These are phyloP conservation scores for Diphyllodes magnificus DNA, from an alignment of 2,113 vertebrate genomes.

Conservation along the genomic window DNA sequence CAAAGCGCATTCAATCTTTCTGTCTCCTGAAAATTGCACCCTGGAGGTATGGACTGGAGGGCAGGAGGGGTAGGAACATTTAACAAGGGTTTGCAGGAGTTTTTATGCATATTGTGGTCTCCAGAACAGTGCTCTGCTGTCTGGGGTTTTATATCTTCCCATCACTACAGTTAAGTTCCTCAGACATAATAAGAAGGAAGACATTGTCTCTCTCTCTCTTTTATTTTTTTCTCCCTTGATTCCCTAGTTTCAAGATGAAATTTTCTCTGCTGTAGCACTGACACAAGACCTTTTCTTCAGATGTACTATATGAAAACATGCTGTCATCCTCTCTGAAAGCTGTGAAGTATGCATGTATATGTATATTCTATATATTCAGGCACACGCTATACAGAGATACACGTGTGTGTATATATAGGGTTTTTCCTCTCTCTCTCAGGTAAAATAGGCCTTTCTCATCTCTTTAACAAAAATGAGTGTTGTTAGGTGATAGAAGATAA, in stretches of 20 bases:
- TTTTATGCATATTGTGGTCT: neutral
- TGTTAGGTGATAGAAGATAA: neutral
- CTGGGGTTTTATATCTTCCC: conserved; percentile 3
- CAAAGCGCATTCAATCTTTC: conserved; percentile 21
- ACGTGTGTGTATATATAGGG: neutral
- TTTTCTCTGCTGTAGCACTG: neutral
- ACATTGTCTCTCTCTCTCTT: neutral
- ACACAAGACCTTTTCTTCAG: neutral
- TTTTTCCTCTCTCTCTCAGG: neutral
- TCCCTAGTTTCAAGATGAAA: neutral
- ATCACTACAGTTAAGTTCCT: neutral
- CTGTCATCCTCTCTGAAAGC: neutral
- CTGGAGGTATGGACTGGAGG: neutral
- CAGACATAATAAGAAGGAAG: neutral
- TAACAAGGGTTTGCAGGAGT: neutral
- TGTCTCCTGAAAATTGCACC: conserved; percentile 30
- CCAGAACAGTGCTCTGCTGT: neutral
- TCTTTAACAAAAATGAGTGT: neutral
- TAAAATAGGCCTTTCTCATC: neutral
- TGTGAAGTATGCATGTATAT: neutral
- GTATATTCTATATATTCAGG: neutral
- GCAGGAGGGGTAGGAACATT: neutral
- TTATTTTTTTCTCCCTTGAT: neutral
- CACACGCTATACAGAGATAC: neutral
- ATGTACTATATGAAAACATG: neutral